phyloP scores from a whole-genome alignment of 1,140 invertebrate species.

The Holcopasites calliopsidis region DNA sequence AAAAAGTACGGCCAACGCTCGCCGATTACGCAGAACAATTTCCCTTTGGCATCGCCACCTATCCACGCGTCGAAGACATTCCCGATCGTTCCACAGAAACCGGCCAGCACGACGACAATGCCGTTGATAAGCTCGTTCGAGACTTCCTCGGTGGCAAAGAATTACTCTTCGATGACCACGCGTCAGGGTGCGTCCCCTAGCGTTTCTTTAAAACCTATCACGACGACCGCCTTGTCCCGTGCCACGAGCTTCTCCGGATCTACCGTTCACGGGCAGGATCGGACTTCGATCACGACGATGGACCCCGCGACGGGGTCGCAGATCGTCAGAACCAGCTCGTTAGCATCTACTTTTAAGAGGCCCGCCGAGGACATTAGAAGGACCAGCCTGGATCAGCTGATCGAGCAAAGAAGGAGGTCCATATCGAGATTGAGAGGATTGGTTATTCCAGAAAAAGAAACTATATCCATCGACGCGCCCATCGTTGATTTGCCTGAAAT shows the following conservation, averaged over 20 bases:
- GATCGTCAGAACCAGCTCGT: slow-evolving; percentile 76
- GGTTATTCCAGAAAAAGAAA: slow-evolving; percentile 89
- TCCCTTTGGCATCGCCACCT: background rate
- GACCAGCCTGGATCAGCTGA: slow-evolving; percentile 83
- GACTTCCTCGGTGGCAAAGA: background rate
- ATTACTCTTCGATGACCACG: background rate
- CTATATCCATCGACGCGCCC: slow-evolving; percentile 79
- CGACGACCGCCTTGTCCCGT: slow-evolving; percentile 70
- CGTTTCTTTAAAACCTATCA: background rate
- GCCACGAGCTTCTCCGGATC: slow-evolving; percentile 80
- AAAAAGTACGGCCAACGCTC: slow-evolving; percentile 53
- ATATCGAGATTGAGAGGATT: slow-evolving; percentile 91
- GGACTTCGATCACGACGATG: background rate
- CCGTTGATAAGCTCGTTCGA: slow-evolving; percentile 13
- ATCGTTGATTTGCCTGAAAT: slow-evolving; percentile 89
- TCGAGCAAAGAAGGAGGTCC: slow-evolving; percentile 89
- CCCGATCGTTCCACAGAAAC: slow-evolving; percentile 36
- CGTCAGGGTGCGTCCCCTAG: slow-evolving; percentile 1
- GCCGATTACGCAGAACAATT: slow-evolving; percentile 52
- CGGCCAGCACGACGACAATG: background rate
- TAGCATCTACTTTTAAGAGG: slow-evolving; percentile 73
- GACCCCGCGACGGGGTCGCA: slow-evolving; percentile 27
- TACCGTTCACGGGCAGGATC: slow-evolving; percentile 49
- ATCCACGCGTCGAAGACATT: slow-evolving; percentile 33
- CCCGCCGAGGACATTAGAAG: slow-evolving; percentile 72